phyloP scores from a whole-genome alignment of 2,888 invertebrate species.

The Gisinianus flammeolus region DNA sequence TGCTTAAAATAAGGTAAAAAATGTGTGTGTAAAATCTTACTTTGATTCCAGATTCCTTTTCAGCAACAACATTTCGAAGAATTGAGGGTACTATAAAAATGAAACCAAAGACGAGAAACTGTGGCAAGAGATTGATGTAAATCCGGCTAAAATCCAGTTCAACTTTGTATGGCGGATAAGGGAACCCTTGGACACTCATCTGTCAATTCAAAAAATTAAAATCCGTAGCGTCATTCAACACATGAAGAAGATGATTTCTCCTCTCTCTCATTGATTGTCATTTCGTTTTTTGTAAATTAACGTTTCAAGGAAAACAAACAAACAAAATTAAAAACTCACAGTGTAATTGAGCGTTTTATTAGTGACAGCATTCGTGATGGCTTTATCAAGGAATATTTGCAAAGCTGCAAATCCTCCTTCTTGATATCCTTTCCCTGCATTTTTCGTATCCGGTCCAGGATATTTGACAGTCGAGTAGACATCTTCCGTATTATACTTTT shows the following conservation, averaged over 20 bases:
- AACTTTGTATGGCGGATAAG: slow-evolving; percentile 64
- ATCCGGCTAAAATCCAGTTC: slow-evolving; percentile 61
- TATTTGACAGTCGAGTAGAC: slow-evolving; percentile 42
- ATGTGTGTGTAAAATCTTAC: slow-evolving; percentile 60
- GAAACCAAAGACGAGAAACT: slow-evolving; percentile 64
- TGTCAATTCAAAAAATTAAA: slow-evolving; percentile 30
- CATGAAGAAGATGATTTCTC: too few species aligned
- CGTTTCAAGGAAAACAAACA: too few species aligned
- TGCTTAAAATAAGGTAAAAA: neutral
- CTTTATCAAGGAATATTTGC: slow-evolving; percentile 57
- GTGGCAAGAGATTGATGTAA: slow-evolving; percentile 60
- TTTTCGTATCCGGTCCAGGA: slow-evolving; percentile 48
- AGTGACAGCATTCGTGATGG: slow-evolving; percentile 50
- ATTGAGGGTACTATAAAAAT: slow-evolving; percentile 66
- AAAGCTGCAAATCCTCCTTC: slow-evolving; percentile 53
- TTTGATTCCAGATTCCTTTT: slow-evolving; percentile 69
- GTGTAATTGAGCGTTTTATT: slow-evolving; percentile 43
- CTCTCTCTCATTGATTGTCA: too few species aligned
- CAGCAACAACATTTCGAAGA: slow-evolving; percentile 67
- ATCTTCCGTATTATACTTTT: slow-evolving; percentile 29
- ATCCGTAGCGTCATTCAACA: too few species aligned
- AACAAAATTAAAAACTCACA: slow-evolving; percentile 34
- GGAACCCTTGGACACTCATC: slow-evolving; percentile 67
- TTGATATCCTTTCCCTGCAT: slow-evolving; percentile 48
- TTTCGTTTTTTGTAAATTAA: too few species aligned